phyloP scores from a whole-genome alignment of 2,888 invertebrate species.

The Myopa testacea region DNA sequence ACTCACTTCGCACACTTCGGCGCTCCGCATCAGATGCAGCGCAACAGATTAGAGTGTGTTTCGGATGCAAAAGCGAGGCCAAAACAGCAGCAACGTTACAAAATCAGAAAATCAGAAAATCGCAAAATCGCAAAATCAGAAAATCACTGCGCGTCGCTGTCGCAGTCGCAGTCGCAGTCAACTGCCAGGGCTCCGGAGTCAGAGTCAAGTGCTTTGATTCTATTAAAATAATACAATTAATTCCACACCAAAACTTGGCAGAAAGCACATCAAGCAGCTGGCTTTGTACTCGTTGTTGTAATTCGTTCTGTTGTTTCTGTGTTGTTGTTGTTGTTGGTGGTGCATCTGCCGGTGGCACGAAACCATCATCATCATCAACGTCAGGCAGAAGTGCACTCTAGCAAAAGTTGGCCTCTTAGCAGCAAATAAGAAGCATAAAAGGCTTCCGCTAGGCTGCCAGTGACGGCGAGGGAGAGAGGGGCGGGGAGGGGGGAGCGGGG shows the following conservation, averaged over 20 bases:
- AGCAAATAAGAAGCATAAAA: conserved; percentile 19
- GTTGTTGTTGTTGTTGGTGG: neutral
- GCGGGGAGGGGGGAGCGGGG: neutral
- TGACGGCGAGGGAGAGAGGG: neutral
- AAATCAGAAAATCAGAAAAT: too few species aligned
- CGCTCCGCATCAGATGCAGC: neutral
- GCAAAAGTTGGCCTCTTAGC: conserved; percentile 22
- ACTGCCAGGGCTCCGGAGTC: neutral
- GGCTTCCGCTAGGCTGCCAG: neutral
- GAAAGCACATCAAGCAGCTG: neutral
- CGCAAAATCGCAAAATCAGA: too few species aligned
- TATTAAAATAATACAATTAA: conserved; percentile 47
- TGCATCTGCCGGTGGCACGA: neutral
- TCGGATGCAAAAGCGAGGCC: neutral
- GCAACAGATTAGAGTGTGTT: conserved; percentile 5
- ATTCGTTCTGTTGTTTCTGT: neutral
- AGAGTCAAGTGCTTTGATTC: conserved; percentile 37
- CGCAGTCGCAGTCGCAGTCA: neutral
- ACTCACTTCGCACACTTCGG: neutral
- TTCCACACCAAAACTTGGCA: conserved; percentile 40
- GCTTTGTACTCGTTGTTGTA: neutral
- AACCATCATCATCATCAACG: conserved; percentile 25
- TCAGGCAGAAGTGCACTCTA: conserved; percentile 19
- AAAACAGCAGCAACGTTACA: neutral
- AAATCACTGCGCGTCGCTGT: neutral